Evolutionary conservation across 2,888 invertebrate genomes (phyloP).

Genomic region (Papilio protenor): DNA sequence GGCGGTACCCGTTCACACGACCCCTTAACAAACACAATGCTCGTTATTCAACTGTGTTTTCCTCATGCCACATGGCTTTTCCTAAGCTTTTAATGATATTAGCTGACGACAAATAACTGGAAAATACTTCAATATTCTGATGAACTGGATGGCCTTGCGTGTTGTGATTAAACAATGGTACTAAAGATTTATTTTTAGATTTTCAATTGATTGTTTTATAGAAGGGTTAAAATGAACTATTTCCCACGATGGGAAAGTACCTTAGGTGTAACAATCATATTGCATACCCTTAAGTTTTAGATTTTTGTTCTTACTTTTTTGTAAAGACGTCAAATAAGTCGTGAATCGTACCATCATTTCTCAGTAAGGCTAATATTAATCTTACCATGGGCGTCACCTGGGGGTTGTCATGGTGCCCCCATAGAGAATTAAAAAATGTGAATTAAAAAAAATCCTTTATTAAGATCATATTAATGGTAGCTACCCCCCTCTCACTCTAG

Average conservation of each 20-base stretch:
- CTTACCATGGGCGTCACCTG: no score
- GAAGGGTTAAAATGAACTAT: not conserved
- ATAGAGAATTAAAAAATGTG: no score
- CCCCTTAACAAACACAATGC: constrained; percentile 21
- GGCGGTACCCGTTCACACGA: constrained; percentile 35
- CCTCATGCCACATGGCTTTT: constrained; percentile 31
- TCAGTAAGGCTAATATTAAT: no score
- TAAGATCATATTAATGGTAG: no score
- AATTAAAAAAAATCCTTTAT: no score
- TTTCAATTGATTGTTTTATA: not conserved
- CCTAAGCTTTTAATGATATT: constrained; percentile 22
- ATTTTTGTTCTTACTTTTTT: not conserved
- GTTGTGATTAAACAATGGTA: not conserved
- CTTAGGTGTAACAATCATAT: not conserved
- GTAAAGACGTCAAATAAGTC: not conserved
- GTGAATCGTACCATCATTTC: no score
- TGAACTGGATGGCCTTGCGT: constrained; percentile 2
- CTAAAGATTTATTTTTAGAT: not conserved
- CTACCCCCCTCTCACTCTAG: no score
- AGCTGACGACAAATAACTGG: constrained; percentile 2
- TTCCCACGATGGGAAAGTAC: not conserved
- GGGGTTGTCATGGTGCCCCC: no score
- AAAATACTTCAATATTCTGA: constrained; percentile 2
- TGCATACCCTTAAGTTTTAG: not conserved
- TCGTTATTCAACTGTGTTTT: constrained; percentile 32